These are phyloP conservation scores for Phylloscopus collybita DNA, from an alignment of 2,797 vertebrate species.

Conservation along the genomic window DNA sequence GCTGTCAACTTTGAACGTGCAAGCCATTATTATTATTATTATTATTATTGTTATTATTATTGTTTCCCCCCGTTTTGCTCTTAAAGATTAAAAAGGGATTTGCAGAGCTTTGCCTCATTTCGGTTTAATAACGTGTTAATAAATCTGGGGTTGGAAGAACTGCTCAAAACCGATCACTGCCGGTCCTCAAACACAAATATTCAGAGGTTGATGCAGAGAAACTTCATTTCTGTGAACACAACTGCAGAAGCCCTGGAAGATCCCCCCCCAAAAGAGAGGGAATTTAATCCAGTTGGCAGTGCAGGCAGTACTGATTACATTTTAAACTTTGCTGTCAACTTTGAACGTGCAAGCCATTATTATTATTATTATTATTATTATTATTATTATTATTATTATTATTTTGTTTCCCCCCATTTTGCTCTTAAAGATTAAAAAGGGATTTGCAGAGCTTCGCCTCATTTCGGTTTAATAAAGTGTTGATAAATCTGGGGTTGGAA, in stretches of 20 bases:
- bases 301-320: background rate
- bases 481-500: background rate
- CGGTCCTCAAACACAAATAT: background rate
- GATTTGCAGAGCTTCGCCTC: background rate
- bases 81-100: background rate
- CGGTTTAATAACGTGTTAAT: background rate
- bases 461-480: rapidly evolving
- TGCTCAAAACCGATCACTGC: background rate
- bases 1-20: background rate
- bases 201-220: background rate
- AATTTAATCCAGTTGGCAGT: background rate
- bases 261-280: background rate
- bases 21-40: background rate
- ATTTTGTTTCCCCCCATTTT: background rate
- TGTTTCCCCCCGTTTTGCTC: background rate
- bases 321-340: background rate
- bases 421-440: background rate
- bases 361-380: background rate
- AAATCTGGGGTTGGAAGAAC: background rate
- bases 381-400: too few relatives aligned
- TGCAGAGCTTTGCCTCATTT: background rate
- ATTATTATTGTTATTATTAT: background rate
- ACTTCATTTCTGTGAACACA: background rate
- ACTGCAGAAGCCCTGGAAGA: background rate
- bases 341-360: background rate